Base-by-base conservation (phyloP, 2,797 vertebrate genomes). In the Lepidocolaptes lacrymiger region DNA sequence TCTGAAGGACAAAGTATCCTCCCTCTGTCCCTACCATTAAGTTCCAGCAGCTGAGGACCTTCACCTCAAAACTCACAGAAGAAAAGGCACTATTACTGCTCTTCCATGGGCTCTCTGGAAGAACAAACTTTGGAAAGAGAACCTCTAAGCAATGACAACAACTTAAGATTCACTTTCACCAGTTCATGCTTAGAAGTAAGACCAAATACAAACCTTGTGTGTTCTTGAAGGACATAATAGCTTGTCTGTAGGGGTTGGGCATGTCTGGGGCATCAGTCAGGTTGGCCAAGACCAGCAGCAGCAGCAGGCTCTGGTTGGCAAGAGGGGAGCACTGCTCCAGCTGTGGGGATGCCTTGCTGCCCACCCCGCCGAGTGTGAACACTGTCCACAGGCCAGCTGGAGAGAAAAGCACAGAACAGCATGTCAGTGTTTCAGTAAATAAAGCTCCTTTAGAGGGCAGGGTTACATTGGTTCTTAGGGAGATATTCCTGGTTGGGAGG, bases 371-470 rank as follows among this genome's bases (percentile, higher is more conserved):
- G 34, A 99, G 97, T 0, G 99, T 99, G 96, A 99, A 99, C 82
- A 99, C 99, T 2, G 98, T 99, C 99, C 99, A 99, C 44, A 99
- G 98, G 34, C 99, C 99, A 97, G 99, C 99, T 99, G 93, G 71
- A 97, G 52, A 77, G 56, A 93, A 84, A 85, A 23, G 6, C 9
- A 91, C n/a, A 48, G 28, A 56, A 10, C 9, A 44, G 14, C 5
- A 62, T 0, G 3, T 41, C 11, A 58, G 34, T 3, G 1, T 67
- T 43, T 54, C 19, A 59, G 52, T 2, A 23, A 58, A 63, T 4
- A 74, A 59, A 48, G 12, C 20, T 49, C 15, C 28, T 51, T 26
- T 11, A 73, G 14, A 67, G 19, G 20, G 21, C 11, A 71, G 44
- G 58, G 28, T 52, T 20, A 23, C 37, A 26, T 21, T 9, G 24